Evolutionary conservation across 2,113 vertebrate genomes (phyloP).

Genomic region (Xenus cinereus): DNA sequence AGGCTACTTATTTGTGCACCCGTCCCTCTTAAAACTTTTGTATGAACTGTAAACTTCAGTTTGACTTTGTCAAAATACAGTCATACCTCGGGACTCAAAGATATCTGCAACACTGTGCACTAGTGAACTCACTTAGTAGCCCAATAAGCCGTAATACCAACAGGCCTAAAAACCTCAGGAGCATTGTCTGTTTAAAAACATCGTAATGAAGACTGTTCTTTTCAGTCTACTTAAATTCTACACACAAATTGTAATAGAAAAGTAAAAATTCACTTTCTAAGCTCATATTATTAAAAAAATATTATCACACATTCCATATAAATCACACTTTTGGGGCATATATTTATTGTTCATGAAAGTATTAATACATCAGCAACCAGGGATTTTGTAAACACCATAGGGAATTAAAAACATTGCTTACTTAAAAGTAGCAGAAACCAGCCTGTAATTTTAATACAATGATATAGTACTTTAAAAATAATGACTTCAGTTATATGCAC

Average conservation of each 20-base stretch:
- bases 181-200: neutral
- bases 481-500: neutral
- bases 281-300: neutral
- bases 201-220: neutral
- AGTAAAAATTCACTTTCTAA: neutral
- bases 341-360: conserved; percentile 19
- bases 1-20: rapidly evolving
- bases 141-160: neutral
- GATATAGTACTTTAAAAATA: neutral
- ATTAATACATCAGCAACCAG: neutral
- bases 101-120: neutral
- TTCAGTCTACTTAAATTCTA: neutral
- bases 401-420: neutral
- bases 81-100: neutral
- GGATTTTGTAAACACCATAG: neutral
- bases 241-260: neutral
- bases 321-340: neutral
- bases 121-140: neutral
- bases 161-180: neutral
- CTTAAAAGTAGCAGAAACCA: neutral
- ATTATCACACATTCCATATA: neutral
- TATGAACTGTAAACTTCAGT: neutral
- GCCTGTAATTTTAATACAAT: neutral
- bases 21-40: neutral
- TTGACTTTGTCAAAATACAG: neutral